Evolutionary conservation across 1,140 invertebrate genomes (phyloP), one percentile per base, ranked within the genome.

Genomic region (Holotrichia oblita): DNA sequence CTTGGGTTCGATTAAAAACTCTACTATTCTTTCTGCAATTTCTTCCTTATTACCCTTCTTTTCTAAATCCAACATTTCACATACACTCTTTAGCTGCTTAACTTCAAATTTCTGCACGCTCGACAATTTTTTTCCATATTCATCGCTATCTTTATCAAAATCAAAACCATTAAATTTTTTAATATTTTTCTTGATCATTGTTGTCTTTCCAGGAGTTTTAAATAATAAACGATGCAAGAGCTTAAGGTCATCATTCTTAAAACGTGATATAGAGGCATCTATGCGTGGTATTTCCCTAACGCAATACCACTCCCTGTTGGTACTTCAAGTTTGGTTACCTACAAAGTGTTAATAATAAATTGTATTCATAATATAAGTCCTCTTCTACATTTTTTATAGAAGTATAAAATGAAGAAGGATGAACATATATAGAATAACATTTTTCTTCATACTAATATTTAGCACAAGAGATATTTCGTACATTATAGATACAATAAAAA

Each of bases 91-190:
- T 61, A 93, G 81, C 61, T 89, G 87, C 83, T 92, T 92, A 90
- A 81, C n/a, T n/a, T n/a, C n/a, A n/a, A n/a, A n/a, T n/a, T n/a
- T n/a, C n/a, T n/a, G n/a, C n/a, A n/a, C n/a, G n/a, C n/a, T n/a
- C n/a, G n/a, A n/a, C n/a, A n/a, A n/a, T n/a, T n/a, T n/a, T n/a
- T n/a, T n/a, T n/a, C 90, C 90, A 85, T 91, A 92, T 64, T 92
- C 91, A 27, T 90, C 85, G 2, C 91, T 91, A 79, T 91, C 91
- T 76, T 91, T 90, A 27, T 90, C 89, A 86, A 92, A 93, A 77
- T 92, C 90, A 82, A 93, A 93, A 17, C 92, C 92, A 81, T 90
- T 91, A 87, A 93, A 93, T 81, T 91, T 91, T 79, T 91, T 89
- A 72, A 93, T 90, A 83, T 93, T 93, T 69, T 91, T 89, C 84